Evolutionary conservation across 2,797 vertebrate genomes (phyloP).

Genomic region (Valencia hispanica): DNA sequence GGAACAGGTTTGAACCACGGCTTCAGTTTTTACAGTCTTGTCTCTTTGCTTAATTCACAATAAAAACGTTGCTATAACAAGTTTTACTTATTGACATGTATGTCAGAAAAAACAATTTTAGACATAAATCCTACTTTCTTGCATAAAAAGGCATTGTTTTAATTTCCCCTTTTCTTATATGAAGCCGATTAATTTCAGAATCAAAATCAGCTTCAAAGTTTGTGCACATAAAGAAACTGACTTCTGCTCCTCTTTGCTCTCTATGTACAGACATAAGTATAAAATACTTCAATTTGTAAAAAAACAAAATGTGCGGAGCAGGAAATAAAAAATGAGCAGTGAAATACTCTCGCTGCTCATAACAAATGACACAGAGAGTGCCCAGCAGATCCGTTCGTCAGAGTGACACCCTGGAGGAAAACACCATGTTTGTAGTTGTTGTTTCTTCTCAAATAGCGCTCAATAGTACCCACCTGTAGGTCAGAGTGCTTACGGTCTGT

Average conservation of each 20-base stretch:
- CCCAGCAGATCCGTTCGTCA: not conserved
- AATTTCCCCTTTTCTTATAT: not conserved
- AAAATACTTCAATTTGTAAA: not conserved
- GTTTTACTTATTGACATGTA: not conserved
- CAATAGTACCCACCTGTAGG: not conserved
- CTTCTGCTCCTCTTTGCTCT: not conserved
- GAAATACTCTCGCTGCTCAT: not conserved
- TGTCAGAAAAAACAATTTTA: not conserved
- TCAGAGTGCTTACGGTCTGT: not conserved
- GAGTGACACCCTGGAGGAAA: not conserved
- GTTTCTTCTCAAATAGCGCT: not conserved
- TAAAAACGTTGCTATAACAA: not conserved
- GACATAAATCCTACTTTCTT: not conserved
- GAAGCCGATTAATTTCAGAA: not conserved
- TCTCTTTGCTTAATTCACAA: not conserved
- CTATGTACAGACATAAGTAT: not conserved
- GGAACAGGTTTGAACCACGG: constrained; percentile 86
- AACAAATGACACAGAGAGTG: too few relatives aligned
- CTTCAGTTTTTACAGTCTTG: not conserved
- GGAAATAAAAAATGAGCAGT: not conserved
- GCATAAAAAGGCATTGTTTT: too few relatives aligned
- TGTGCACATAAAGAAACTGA: not conserved
- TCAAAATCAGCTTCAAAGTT: not conserved
- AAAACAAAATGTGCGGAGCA: not conserved
- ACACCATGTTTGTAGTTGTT: not conserved